Conservation (phyloP, 2,113 vertebrate species). For the Setophaga kirtlandii region DNA sequence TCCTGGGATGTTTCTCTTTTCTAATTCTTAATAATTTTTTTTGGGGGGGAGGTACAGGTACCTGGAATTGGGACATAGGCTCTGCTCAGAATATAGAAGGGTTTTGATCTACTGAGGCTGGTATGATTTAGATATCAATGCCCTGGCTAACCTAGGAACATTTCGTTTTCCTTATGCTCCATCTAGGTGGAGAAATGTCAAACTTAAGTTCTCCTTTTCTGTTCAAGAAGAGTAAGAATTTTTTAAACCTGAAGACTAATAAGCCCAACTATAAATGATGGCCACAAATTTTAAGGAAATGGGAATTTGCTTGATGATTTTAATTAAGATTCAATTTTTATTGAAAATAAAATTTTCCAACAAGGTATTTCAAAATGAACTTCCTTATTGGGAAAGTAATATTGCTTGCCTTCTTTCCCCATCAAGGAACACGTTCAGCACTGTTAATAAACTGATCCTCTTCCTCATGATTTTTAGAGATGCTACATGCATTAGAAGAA, state of each 20-base stretch:
- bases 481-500: background rate
- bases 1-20: background rate
- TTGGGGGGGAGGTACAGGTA: background rate
- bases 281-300: background rate
- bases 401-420: background rate
- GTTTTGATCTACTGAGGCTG: background rate
- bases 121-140: background rate
- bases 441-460: background rate
- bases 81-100: background rate
- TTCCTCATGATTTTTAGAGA: background rate
- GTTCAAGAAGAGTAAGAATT: background rate
- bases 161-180: background rate
- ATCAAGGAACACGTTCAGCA: background rate
- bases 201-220: background rate
- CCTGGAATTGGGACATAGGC: background rate
- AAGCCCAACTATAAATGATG: background rate
- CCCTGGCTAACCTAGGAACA: background rate
- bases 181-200: background rate
- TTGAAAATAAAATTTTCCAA: background rate
- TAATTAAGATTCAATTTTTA: background rate
- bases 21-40: background rate
- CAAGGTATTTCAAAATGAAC: background rate
- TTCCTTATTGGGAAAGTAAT: background rate
- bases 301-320: background rate
- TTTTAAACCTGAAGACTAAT: background rate